Evolutionary conservation across 2,888 invertebrate species (phyloP).

Genomic region (Chironomus tentans): DNA sequence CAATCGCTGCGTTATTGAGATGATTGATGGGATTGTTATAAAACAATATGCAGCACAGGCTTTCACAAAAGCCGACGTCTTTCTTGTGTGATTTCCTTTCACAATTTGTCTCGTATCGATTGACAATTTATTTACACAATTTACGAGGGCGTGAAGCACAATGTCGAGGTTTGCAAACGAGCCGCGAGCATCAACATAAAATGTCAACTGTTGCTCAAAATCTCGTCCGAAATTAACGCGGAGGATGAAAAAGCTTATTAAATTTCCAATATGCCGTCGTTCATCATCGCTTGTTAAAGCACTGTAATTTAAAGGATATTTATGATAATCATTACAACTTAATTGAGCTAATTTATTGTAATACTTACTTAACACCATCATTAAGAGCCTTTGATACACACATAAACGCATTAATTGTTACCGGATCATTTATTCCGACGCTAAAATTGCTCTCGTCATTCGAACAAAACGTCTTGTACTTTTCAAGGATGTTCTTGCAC

Average conservation of each 20-base stretch:
- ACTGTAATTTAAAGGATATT: slow-evolving; percentile 45
- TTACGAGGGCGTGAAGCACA: slow-evolving; percentile 76
- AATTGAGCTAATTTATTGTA: not conserved
- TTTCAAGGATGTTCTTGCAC: slow-evolving; percentile 70
- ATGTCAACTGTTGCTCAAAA: slow-evolving; percentile 83
- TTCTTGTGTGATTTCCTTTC: slow-evolving; percentile 64
- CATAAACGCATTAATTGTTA: slow-evolving; percentile 80
- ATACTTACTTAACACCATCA: slow-evolving; percentile 79
- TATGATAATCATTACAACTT: not conserved
- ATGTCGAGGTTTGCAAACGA: slow-evolving; percentile 84
- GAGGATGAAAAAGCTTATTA: slow-evolving; percentile 72
- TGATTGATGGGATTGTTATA: slow-evolving; percentile 93
- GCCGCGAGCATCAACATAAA: slow-evolving; percentile 87
- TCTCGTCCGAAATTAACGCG: slow-evolving; percentile 76
- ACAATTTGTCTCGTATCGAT: slow-evolving; percentile 59
- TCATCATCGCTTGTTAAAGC: slow-evolving; percentile 90
- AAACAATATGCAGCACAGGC: slow-evolving; percentile 94
- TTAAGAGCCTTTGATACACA: slow-evolving; percentile 82
- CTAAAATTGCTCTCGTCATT: slow-evolving; percentile 44
- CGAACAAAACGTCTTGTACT: slow-evolving; percentile 41
- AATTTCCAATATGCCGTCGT: slow-evolving; percentile 69
- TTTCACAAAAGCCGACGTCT: slow-evolving; percentile 77
- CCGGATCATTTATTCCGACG: slow-evolving; percentile 57
- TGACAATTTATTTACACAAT: slow-evolving; percentile 75
- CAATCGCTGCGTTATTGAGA: slow-evolving; percentile 65